Evolutionary conservation across 2,113 vertebrate species (phyloP).

Genomic region (Tragelaphus strepsiceros): DNA sequence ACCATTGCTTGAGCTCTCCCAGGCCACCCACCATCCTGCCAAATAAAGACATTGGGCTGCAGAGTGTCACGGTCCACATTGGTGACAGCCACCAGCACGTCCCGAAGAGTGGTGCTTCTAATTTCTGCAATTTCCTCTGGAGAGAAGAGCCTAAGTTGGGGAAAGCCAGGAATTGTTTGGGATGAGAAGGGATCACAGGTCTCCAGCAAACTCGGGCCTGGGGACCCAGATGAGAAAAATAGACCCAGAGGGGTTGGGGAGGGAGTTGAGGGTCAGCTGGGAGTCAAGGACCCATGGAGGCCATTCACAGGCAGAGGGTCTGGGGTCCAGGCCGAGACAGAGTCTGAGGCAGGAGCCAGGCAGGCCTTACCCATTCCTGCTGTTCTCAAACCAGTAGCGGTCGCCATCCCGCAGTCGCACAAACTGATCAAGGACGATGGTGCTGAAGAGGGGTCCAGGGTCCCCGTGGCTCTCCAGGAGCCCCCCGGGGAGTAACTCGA

Average conservation of each 20-base stretch:
- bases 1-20: background rate
- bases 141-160: conserved; percentile 87
- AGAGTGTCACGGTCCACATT: conserved; percentile 56
- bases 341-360: background rate
- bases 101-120: conserved; percentile 79
- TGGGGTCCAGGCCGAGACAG: background rate
- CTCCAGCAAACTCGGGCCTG: background rate
- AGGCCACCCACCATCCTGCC: conserved; percentile 82
- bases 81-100: conserved; percentile 82
- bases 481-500: conserved; percentile 91
- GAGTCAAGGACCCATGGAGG: background rate
- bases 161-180: background rate
- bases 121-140: conserved; percentile 81
- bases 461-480: conserved; percentile 82
- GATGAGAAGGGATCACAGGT: background rate
- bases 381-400: conserved; percentile 98
- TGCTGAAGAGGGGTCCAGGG: conserved; percentile 84
- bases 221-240: background rate
- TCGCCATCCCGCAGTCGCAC: conserved; percentile 91
- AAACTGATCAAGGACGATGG: conserved; percentile 92
- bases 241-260: background rate
- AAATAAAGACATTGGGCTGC: conserved; percentile 85
- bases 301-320: background rate
- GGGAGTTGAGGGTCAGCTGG: background rate
- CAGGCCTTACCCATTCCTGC: conserved; percentile 86